These are phyloP conservation scores for Xiphophorus birchmanni DNA, from an alignment of 2,797 vertebrate species.

Conservation along the genomic window DNA sequence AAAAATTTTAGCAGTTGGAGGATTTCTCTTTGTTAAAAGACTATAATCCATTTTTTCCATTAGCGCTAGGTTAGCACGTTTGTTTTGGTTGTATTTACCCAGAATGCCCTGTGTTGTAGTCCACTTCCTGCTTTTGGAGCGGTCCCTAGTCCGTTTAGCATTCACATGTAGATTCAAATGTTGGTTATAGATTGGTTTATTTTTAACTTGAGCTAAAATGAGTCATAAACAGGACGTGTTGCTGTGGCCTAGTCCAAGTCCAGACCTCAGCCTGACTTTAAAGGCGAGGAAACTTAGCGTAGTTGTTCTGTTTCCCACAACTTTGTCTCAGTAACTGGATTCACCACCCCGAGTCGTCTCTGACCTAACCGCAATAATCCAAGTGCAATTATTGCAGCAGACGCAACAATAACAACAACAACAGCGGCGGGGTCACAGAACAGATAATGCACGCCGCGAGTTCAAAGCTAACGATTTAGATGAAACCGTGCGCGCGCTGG, in stretches of 20 bases:
- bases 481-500: constrained; percentile 60
- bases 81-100: too few relatives aligned
- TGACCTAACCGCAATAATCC: constrained; percentile 70
- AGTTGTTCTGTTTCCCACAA: neutral
- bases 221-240: neutral
- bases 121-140: too few relatives aligned
- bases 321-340: constrained; percentile 15
- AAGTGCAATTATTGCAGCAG: constrained; percentile 74
- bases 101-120: too few relatives aligned
- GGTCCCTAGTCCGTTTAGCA: too few relatives aligned
- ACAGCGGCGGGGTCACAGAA: constrained; percentile 67
- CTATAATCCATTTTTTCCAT: too few relatives aligned
- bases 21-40: too few relatives aligned
- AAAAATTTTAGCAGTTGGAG: too few relatives aligned
- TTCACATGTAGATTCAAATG: too few relatives aligned
- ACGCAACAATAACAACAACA: constrained; percentile 59
- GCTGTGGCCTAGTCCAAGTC: neutral
- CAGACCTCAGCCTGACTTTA: neutral
- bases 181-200: too few relatives aligned
- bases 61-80: too few relatives aligned
- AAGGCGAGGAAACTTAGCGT: neutral
- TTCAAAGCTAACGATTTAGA: constrained; percentile 73
- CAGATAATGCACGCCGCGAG: constrained; percentile 65
- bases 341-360: constrained; percentile 27
- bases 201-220: neutral